Percentiles rank a stretch among this genome's conserved stretches.
Conservation (phyloP, 2,888 invertebrate species). For the Heliconius hortense region DNA sequence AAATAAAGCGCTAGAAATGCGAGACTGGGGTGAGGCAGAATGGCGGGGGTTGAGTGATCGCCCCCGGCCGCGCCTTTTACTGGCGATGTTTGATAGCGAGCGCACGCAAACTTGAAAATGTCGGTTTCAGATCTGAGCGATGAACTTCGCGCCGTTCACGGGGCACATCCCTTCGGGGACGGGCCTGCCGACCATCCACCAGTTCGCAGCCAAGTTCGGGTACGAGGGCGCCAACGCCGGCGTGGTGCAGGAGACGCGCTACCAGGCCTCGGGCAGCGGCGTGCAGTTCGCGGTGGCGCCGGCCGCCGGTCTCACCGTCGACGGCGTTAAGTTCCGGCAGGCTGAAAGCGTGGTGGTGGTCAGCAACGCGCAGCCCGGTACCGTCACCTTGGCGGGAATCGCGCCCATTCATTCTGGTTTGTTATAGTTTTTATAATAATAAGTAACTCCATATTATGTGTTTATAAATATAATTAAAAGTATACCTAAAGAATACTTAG, state of each 20-base stretch:
- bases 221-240: conserved; percentile 67
- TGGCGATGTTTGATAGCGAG: conserved; percentile 46
- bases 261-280: conserved; percentile 60
- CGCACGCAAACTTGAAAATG: conserved; percentile 45
- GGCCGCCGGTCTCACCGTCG: conserved; percentile 57
- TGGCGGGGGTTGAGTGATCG: conserved; percentile 79
- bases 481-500: too few species aligned
- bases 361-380: conserved; percentile 78
- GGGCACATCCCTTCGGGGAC: conserved; percentile 89
- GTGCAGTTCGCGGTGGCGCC: conserved; percentile 70
- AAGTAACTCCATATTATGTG: neutral
- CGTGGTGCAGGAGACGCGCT: conserved; percentile 71
- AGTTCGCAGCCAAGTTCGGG: conserved; percentile 89
- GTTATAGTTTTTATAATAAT: neutral
- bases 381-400: conserved; percentile 64
- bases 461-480: too few species aligned
- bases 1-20: conserved; percentile 76
- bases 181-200: conserved; percentile 90
- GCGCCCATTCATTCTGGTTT: conserved; percentile 73
- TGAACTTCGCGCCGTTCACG: conserved; percentile 94
- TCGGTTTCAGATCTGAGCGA: conserved; percentile 56
- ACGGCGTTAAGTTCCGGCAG: conserved; percentile 84
- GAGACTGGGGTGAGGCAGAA: conserved; percentile 78
- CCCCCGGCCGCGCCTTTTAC: conserved; percentile 70
- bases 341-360: conserved; percentile 78